Evolutionary conservation across 2,113 vertebrate genomes (phyloP), one percentile per base, ranked within the genome.

Genomic region (Boulengeromyrus knoepffleri): DNA sequence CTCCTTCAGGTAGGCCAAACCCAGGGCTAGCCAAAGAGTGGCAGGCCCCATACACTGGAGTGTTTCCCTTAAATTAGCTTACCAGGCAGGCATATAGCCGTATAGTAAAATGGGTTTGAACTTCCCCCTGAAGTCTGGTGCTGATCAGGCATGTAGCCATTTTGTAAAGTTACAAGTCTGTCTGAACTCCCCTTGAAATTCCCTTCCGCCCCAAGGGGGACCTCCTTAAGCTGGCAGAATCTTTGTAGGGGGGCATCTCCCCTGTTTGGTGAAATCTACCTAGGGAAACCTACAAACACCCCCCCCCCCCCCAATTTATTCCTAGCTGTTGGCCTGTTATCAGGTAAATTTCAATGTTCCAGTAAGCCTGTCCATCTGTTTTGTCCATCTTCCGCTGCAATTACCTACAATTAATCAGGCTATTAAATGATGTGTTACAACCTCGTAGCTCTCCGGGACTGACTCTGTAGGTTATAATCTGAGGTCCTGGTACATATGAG

Each of bases 1-100:
- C 92, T 95, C 91, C 96, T 94, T 91, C 97, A 99, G 97, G 98
- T 99, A 95, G 92, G 12, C 50, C 19, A 9, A 13, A n/a, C 2
- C n/a, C n/a, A 19, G n/a, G 36, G 62, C 62, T 13, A 3, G 62
- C 27, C 62, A 31, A 70, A 31, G 1, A 4, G n/a, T 70, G 62
- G 24, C 24, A 15, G 85, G 46, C 50, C 52, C 45, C 15, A 49
- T n/a, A 49, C 12, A 27, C n/a, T 87, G 83, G n/a, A 19, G 45
- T 27, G 3, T 49, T 85, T 45, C 21, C 21, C 21, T 85, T 27
- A 49, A 27, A 17, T 80, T 42, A 17, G 36, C 36, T 39, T 42
- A 42, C 74, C 5, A 42, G 17, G 36, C 36, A 80, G 9, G 62
- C n/a, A 70, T 19, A 27, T 70, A 31, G 62, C 27, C 10, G 3